Conservation (phyloP, 2,113 vertebrate species). For the Microcebus griseorufus region DNA sequence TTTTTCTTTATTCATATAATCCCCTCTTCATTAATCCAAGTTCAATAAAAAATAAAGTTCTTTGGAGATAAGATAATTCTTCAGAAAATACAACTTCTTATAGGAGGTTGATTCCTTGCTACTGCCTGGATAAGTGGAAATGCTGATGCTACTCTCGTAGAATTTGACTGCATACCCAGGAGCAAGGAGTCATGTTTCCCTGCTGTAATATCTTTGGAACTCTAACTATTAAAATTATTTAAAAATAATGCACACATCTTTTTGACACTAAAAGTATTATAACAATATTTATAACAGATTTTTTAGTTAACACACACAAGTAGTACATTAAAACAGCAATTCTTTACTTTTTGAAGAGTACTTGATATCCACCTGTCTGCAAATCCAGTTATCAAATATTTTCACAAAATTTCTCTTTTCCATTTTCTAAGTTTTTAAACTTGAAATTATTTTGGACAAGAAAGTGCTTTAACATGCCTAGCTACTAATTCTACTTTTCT, state of each 20-base stretch:
- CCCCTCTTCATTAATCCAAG: neutral
- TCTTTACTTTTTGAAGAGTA: neutral
- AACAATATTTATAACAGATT: neutral
- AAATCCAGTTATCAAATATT: constrained; percentile 49
- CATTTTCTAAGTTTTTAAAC: neutral
- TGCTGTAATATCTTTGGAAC: constrained; percentile 73
- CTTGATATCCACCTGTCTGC: neutral
- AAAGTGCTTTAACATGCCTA: constrained; percentile 20
- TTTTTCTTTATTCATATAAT: neutral
- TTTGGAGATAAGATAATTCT: neutral
- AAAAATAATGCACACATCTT: constrained; percentile 35
- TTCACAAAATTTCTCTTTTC: constrained; percentile 19
- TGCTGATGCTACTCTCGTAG: constrained; percentile 56
- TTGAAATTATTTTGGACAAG: constrained; percentile 11
- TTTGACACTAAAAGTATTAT: constrained; percentile 39
- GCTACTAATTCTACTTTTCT: neutral
- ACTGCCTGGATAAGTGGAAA: constrained; percentile 62
- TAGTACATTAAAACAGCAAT: constrained; percentile 17
- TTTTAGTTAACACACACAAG: neutral
- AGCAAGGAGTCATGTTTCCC: constrained; percentile 69
- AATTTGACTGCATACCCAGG: constrained; percentile 54
- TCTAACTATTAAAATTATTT: constrained; percentile 55
- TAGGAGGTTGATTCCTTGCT: constrained; percentile 56
- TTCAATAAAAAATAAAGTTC: neutral
- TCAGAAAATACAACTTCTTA: constrained; percentile 63